Conservation (phyloP, 2,888 invertebrate genomes). For the Andrena marginata region DNA sequence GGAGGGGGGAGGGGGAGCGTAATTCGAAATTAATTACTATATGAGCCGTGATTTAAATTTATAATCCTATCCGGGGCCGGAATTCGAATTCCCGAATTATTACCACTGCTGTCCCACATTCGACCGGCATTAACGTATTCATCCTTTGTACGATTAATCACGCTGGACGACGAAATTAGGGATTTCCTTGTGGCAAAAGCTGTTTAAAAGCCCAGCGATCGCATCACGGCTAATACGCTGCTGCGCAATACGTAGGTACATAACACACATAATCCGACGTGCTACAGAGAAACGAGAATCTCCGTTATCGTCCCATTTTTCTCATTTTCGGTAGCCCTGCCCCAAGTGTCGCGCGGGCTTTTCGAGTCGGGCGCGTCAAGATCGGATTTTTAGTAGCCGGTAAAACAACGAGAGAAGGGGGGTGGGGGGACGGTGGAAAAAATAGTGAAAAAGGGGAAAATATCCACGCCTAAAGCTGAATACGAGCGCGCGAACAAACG, state of each 20-base stretch:
- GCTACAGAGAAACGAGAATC: neutral
- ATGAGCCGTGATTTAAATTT: slow-evolving; percentile 72
- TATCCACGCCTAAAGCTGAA: slow-evolving; percentile 38
- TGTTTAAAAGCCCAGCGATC: slow-evolving; percentile 15
- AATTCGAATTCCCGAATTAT: slow-evolving; percentile 67
- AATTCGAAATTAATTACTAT: slow-evolving; percentile 72
- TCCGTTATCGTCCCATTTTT: neutral
- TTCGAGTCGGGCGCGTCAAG: neutral
- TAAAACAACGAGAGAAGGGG: neutral
- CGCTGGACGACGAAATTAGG: slow-evolving; percentile 26
- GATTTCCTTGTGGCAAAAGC: slow-evolving; percentile 42
- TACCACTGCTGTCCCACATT: slow-evolving; percentile 58
- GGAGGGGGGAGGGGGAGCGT: too few relatives aligned
- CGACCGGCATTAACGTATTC: slow-evolving; percentile 59
- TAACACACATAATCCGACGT: neutral
- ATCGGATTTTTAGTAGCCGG: slow-evolving; percentile 11
- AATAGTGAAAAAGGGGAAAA: neutral
- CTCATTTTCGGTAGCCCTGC: neutral
- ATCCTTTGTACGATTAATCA: slow-evolving; percentile 25
- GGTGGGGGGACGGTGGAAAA: too few relatives aligned
- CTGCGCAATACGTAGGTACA: neutral
- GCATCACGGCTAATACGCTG: neutral
- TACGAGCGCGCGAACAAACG: slow-evolving; percentile 23
- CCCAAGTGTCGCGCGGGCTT: neutral
- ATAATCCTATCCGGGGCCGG: slow-evolving; percentile 64